A percentile compares a stretch with the other conserved stretches of the same genome.
These are phyloP conservation scores for Aleiodes leptofemur DNA, from an alignment of 2,888 invertebrate genomes.

Conservation along the genomic window DNA sequence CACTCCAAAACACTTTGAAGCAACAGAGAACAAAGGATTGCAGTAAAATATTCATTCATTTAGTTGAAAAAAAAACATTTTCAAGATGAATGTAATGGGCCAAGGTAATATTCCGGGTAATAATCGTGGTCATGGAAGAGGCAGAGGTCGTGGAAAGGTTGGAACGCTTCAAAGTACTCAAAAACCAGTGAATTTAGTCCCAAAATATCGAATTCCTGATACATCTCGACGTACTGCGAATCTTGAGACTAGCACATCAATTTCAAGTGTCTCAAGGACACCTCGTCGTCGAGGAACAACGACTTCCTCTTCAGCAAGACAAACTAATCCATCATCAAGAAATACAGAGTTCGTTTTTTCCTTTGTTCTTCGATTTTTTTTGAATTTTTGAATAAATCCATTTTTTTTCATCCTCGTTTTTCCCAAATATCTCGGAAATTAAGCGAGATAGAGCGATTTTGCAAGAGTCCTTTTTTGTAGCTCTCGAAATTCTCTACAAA, in stretches of 20 bases:
- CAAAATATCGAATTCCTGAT: slow-evolving; percentile 56
- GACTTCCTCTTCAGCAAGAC: slow-evolving; percentile 47
- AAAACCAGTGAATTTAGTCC: slow-evolving; percentile 47
- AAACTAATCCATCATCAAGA: slow-evolving; percentile 38
- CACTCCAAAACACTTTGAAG: too few species aligned
- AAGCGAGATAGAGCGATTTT: too few species aligned
- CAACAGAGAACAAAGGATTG: too few species aligned
- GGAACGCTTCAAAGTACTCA: slow-evolving; percentile 44
- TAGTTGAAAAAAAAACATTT: too few species aligned
- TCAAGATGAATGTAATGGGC: slow-evolving; percentile 62
- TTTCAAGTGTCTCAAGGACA: slow-evolving; percentile 36
- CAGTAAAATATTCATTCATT: too few species aligned
- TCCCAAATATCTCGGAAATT: too few species aligned
- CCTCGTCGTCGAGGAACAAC: slow-evolving; percentile 38
- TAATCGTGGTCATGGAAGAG: slow-evolving; percentile 42
- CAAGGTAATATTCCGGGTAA: slow-evolving; percentile 49
- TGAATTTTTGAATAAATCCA: neutral
- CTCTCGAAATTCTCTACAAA: too few species aligned
- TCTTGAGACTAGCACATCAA: slow-evolving; percentile 35
- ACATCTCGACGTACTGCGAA: slow-evolving; percentile 50
- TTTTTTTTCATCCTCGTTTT: too few species aligned
- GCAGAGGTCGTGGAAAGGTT: slow-evolving; percentile 44
- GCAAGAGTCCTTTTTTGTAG: too few species aligned
- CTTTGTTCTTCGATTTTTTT: neutral
- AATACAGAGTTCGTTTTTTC: slow-evolving; percentile 39